Evolutionary conservation across 2,797 vertebrate species (phyloP).

Genomic region (Myotis findleyi): DNA sequence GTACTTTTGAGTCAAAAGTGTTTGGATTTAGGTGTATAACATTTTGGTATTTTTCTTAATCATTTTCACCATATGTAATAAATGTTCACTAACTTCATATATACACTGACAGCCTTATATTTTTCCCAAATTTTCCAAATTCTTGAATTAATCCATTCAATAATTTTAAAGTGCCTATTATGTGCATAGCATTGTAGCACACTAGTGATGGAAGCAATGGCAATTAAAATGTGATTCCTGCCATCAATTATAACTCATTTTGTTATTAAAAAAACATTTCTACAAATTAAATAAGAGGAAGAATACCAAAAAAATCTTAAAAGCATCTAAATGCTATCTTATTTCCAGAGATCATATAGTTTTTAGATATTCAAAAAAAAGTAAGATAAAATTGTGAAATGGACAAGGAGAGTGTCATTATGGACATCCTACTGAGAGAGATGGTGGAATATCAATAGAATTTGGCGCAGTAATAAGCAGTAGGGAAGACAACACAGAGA

Average conservation of each 20-base stretch:
- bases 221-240: background rate
- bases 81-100: conserved; percentile 17
- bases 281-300: background rate
- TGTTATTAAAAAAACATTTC: background rate
- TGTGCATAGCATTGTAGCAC: background rate
- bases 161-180: background rate
- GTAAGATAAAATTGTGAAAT: background rate
- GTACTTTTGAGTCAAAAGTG: background rate
- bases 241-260: background rate
- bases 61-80: background rate
- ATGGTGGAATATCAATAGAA: background rate
- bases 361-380: background rate
- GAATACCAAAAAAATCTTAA: background rate
- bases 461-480: background rate
- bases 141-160: background rate
- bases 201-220: background rate
- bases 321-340: background rate
- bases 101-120: background rate
- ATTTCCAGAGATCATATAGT: background rate
- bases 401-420: background rate
- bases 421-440: background rate
- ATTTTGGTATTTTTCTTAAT: conserved; percentile 1
- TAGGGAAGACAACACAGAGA: background rate
- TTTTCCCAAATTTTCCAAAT: background rate
- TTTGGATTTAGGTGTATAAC: background rate